These are phyloP conservation scores for Aselliscus stoliczkanus DNA, from an alignment of 2,797 vertebrate genomes.

Conservation along the genomic window DNA sequence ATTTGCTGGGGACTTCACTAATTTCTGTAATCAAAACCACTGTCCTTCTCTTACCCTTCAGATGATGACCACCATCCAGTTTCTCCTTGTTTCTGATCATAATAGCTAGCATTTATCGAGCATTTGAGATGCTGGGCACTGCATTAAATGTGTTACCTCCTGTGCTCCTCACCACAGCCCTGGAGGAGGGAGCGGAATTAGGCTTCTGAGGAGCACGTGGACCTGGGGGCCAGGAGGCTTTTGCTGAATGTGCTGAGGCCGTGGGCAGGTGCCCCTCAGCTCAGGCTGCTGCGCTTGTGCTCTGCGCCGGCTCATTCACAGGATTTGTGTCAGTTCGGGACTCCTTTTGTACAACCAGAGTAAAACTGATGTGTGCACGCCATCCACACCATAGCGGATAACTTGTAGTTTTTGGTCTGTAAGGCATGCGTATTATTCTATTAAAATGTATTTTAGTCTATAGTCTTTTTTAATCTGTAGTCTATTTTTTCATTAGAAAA, in stretches of 20 bases:
- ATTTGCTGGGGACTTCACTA: background rate
- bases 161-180: background rate
- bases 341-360: background rate
- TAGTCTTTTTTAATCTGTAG: background rate
- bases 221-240: background rate
- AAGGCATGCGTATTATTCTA: background rate
- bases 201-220: background rate
- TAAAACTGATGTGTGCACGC: background rate
- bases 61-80: background rate
- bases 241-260: background rate
- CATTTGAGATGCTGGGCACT: background rate
- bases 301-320: background rate
- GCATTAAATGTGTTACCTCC: background rate
- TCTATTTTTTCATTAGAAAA: background rate
- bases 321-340: background rate
- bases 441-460: conserved; percentile 23
- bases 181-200: background rate
- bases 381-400: background rate
- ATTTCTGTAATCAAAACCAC: background rate
- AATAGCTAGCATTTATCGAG: background rate
- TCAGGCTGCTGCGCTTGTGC: background rate
- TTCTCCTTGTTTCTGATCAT: background rate
- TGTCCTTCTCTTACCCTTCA: background rate
- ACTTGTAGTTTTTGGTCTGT: background rate
- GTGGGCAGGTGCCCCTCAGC: background rate